Base-by-base conservation (phyloP, 2,113 vertebrate species). In the Rhipidura dahli region DNA sequence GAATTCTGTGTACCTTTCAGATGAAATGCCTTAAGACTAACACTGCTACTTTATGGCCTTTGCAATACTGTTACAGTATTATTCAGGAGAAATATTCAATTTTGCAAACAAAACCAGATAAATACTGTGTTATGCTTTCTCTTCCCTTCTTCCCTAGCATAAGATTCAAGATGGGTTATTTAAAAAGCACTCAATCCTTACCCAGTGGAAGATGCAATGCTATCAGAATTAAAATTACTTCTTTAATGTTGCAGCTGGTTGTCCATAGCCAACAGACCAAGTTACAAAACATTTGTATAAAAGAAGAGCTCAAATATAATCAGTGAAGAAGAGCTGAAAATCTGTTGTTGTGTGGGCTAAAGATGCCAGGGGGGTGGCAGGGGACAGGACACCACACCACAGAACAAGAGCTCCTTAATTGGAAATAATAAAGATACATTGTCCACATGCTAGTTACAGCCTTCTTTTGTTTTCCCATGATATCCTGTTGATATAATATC, bases 401-500 rank as follows among this genome's bases (percentile, higher is more conserved):
- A 80, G 72, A 83, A 91, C 44, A 66, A 68, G 45, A 86, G 56
- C 51, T 96, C 90, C 93, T 84, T 94, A 95, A 93, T 11, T 93
- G 92, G 96, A 89, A 94, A 83, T 69, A 59, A 90, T 51, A 66
- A 57, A 83, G 79, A 73, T 72, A 70, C 24, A 56, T 89, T 90
- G 47, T 88, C 68, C 68, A 56, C 75, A 44, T 44, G 68, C 57
- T 89, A 49, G 64, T 89, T 65, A 60, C 4, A 50, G 81, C 79
- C 90, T 90, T 75, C 90, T 93, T 96, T 96, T 96, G 85, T 96
- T 96, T 95, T 71, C 88, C 64, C 53, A 8, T 45, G 15, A 88
- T 71, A 96, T 97, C 96, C 94, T 96, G 93, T 92, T 96, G 94
- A 96, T 96, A 88, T 56, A 88, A 92, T 56, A 90, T 49, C 72